phyloP scores from a whole-genome alignment of 2,113 vertebrate species.

The Eira barbara region DNA sequence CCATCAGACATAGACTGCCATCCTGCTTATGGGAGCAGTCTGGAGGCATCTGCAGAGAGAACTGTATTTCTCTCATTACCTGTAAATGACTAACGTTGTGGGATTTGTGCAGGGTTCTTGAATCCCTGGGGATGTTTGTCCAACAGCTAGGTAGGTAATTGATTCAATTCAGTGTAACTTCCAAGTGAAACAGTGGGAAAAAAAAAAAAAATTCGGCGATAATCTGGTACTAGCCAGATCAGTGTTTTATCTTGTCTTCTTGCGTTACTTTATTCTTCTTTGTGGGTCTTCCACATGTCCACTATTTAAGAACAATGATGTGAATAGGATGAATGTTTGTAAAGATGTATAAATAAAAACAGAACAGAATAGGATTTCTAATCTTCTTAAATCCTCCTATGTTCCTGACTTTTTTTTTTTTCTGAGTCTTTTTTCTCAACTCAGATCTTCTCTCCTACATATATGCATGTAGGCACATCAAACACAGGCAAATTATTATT shows the following conservation, averaged over 20 bases:
- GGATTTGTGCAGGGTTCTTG: neutral
- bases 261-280: neutral
- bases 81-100: neutral
- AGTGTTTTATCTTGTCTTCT: neutral
- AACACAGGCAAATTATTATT: slow-evolving; percentile 37
- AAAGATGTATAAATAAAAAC: neutral
- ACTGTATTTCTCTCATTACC: neutral
- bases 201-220: neutral
- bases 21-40: neutral
- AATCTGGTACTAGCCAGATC: neutral
- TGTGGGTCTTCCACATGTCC: neutral
- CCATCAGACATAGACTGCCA: neutral
- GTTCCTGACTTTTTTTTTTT: neutral
- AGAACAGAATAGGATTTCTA: neutral
- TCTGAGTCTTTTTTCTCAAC: neutral
- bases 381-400: neutral
- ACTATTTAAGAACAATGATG: neutral
- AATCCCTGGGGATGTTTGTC: neutral
- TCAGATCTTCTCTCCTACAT: neutral
- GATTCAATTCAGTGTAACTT: neutral
- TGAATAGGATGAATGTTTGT: neutral
- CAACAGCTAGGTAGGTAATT: neutral
- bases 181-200: neutral
- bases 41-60: neutral
- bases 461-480: neutral